Base-by-base conservation (phyloP, 2,888 invertebrate genomes). In the Tridacna gigas region DNA sequence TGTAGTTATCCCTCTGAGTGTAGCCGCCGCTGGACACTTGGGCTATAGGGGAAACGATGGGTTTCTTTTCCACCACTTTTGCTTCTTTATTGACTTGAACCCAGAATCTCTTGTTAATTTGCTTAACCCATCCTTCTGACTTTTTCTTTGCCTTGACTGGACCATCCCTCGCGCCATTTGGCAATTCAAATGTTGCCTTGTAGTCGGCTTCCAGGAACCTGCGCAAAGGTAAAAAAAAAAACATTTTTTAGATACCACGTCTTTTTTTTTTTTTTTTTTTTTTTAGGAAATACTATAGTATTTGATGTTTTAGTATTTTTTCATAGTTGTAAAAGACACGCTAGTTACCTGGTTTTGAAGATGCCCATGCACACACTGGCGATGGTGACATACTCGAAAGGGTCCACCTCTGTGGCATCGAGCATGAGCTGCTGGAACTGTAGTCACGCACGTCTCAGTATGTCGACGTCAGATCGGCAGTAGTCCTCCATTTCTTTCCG, bases 1-100 rank as follows among this genome's bases (percentile, higher is more conserved):
- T 86, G 51, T 67, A 84, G 12, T 74, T 77, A 20, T 82, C 87
- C 25, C 51, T 69, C 11, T 51, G n/a, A 22, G 28, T 48, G 28
- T 84, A 87, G 0, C 87, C 86, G 15, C 56, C n/a, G 25, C 80
- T 77, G 0, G 87, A 84, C 5, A 87, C 69, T 28, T 77, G 66
- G 22, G 79, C 84, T 5, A 87, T 84, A 5, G 71, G 65, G 20
- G 74, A 77, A 0, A 15, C 18, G 4, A 83, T 37, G 45, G 79
- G 76, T 51, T 65, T 45, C 26, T 63, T 83, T 12, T 76, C 65
- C 0, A n/a, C 63, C 0, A 83, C 61, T 51, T 79, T 77, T 0
- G 65, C n/a, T 20, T 73, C 66, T 45, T n/a, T n/a, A n/a, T n/a
- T n/a, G n/a, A n/a, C n/a, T n/a, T n/a, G n/a, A n/a, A n/a, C 13